phyloP scores from a whole-genome alignment of 2,888 invertebrate species.

The Eupithecia centaureata region DNA sequence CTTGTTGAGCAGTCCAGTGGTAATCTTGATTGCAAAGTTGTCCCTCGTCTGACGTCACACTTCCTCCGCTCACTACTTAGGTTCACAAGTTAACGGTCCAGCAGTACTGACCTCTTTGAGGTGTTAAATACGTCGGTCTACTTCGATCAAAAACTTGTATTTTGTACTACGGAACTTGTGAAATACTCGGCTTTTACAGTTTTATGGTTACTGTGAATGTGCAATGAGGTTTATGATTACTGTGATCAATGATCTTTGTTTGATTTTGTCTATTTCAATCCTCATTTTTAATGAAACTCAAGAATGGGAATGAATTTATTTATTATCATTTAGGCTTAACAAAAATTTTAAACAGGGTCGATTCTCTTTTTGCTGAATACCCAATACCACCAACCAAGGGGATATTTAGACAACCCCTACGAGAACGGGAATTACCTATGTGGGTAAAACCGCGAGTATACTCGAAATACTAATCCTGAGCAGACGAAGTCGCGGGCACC shows the following conservation, averaged over 20 bases:
- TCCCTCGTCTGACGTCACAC: constrained; percentile 6
- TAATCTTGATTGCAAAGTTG: constrained; percentile 1
- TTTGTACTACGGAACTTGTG: constrained; percentile 8
- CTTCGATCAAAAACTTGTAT: constrained; percentile 10
- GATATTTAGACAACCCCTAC: too few relatives aligned
- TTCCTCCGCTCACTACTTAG: not conserved
- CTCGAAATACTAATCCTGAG: too few relatives aligned
- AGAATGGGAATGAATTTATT: not conserved
- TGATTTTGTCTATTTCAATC: not conserved
- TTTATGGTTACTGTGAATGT: not conserved
- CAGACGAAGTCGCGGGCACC: too few relatives aligned
- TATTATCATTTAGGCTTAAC: not conserved
- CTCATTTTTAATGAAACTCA: not conserved
- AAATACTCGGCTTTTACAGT: not conserved
- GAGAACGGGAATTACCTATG: too few relatives aligned
- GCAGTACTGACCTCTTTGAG: constrained; percentile 10
- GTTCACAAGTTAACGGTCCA: constrained; percentile 12
- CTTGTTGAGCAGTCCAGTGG: not conserved
- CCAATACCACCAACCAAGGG: too few relatives aligned
- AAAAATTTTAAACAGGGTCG: too few relatives aligned
- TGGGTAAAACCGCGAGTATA: too few relatives aligned
- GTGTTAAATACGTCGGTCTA: constrained; percentile 11
- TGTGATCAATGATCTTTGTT: not conserved
- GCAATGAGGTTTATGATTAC: not conserved
- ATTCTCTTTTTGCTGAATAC: too few relatives aligned